Conservation (phyloP, 2,888 invertebrate genomes). For the Eristalis pertinax region DNA sequence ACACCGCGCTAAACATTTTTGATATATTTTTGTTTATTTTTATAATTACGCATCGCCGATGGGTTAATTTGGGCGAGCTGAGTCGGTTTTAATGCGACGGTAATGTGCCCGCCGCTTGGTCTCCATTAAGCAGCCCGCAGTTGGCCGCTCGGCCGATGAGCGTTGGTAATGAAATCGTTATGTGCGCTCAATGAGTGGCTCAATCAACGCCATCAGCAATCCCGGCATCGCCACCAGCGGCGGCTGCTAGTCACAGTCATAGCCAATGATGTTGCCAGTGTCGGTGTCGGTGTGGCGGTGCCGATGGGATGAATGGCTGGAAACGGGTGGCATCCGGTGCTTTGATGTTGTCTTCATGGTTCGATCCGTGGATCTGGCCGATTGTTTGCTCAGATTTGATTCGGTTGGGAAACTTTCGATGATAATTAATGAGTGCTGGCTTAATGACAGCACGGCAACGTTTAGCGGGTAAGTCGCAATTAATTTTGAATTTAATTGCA, state of each 20-base stretch:
- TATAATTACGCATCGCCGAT: constrained; percentile 66
- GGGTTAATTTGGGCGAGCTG: constrained; percentile 61
- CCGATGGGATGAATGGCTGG: constrained; percentile 33
- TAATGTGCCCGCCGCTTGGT: constrained; percentile 49
- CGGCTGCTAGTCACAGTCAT: constrained; percentile 39
- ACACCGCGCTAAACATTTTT: constrained; percentile 57
- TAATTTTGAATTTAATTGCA: constrained; percentile 66
- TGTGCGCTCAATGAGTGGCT: constrained; percentile 49
- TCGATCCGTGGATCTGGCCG: constrained; percentile 3
- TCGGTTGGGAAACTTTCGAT: constrained; percentile 45
- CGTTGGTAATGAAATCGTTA: constrained; percentile 65
- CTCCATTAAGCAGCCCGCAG: constrained; percentile 9
- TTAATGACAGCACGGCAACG: constrained; percentile 37
- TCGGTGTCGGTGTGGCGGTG: constrained; percentile 11
- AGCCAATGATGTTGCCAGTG: neutral
- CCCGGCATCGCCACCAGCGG: neutral
- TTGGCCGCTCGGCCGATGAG: constrained; percentile 24
- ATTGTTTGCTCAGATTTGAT: constrained; percentile 51
- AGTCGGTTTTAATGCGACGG: constrained; percentile 69
- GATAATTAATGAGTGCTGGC: constrained; percentile 57
- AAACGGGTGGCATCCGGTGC: constrained; percentile 31
- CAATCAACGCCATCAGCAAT: constrained; percentile 38
- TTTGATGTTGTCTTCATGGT: constrained; percentile 35
- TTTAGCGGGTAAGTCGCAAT: constrained; percentile 37
- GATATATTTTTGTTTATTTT: constrained; percentile 67